Evolutionary conservation across 1,140 invertebrate species (phyloP), one percentile per base, ranked within the genome.

Genomic region (Drosophila pallidifrons): DNA sequence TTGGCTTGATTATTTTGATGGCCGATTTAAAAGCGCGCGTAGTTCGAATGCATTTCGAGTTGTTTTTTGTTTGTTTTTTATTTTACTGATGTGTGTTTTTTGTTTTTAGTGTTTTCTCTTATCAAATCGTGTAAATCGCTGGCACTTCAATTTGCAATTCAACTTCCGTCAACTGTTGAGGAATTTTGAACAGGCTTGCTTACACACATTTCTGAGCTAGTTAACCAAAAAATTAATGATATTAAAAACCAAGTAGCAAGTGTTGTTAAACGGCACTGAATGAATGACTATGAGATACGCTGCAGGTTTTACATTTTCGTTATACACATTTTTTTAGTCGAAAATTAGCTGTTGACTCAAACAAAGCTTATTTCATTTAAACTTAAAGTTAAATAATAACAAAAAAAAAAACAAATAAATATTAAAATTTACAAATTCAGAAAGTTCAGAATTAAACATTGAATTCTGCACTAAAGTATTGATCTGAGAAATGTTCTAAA

Each of bases 71-170:
- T 71, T 73, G 41, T 43, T 65, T 13, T 58, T 57, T 54, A 67
- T 58, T 57, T 45, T 38, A 38, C 35, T 38, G 35, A 38, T 38
- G 35, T 38, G 32, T 32, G 32, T 10, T 13, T 52, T 32, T 38
- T 51, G 5, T 30, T 57, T 38, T 30, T 45, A 66, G 30, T 71
- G 64, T 49, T 79, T 32, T 49, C 51, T 51, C 43, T 70, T 61
- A 69, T 69, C 66, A 57, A 57, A 75, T 57, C 66, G 66, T 49
- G 58, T 75, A 63, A 75, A 85, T 85, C 82, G 77, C 71, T 69
- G 71, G 66, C 77, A 83, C 79, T 88, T 80, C 73, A 76, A 89
- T 80, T 87, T 88, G 83, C 85, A 88, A 87, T 89, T 88, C 81
- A 81, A 89, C 83, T 88, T 88, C 83, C 83, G 85, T 88, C 83